These are phyloP conservation scores for Hyposoter dolosus DNA, from an alignment of 2,888 invertebrate species.

Conservation along the genomic window DNA sequence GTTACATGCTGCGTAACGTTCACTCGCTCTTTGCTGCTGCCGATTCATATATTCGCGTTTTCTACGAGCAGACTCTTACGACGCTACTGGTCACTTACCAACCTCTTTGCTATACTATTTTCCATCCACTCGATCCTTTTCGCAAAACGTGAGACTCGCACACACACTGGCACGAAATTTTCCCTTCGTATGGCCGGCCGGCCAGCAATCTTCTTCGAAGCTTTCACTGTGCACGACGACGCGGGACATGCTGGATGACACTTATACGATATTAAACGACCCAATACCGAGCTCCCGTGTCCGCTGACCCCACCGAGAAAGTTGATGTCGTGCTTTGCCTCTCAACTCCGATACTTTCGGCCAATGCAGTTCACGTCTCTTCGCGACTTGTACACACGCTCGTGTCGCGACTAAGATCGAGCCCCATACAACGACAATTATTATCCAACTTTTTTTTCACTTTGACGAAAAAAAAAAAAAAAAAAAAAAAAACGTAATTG, in stretches of 20 bases:
- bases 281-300: constrained; percentile 26
- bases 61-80: constrained; percentile 27
- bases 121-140: constrained; percentile 31
- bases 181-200: not conserved
- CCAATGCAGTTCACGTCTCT: constrained; percentile 47
- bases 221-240: not conserved
- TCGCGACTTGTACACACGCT: not conserved
- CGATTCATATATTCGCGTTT: not conserved
- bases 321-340: constrained; percentile 36
- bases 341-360: constrained; percentile 26
- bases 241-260: constrained; percentile 48
- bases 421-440: constrained; percentile 2
- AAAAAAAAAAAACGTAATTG: constrained; percentile 36
- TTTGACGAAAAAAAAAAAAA: not conserved
- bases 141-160: not conserved
- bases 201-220: constrained; percentile 11
- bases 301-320: constrained; percentile 57
- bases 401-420: not conserved
- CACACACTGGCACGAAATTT: not conserved
- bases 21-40: not conserved
- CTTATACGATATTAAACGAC: constrained; percentile 51
- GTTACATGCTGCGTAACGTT: constrained; percentile 35
- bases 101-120: constrained; percentile 40
- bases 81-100: constrained; percentile 45
- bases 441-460: constrained; percentile 48